These are phyloP conservation scores for Acropora yongei DNA, from an alignment of 64 coral and sea anemone genomes.

Conservation along the genomic window DNA sequence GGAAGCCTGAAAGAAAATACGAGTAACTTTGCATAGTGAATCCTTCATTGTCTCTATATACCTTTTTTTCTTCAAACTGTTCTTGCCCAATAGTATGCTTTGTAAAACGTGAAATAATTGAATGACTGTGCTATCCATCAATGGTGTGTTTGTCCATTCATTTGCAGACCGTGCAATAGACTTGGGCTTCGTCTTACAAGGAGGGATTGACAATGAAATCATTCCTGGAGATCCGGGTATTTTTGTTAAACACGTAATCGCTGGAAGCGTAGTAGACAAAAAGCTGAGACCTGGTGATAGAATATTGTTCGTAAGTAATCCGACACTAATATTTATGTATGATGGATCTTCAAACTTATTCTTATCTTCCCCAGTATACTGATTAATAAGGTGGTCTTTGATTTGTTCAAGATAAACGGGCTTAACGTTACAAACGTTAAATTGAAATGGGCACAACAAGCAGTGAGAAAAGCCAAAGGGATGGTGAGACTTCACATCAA, in stretches of 20 bases:
- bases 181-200: constrained; percentile 69
- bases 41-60: too few relatives aligned
- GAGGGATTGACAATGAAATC: constrained; percentile 28
- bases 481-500: constrained; percentile 54
- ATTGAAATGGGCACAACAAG: constrained; percentile 5
- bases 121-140: too few relatives aligned
- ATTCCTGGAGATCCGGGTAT: constrained; percentile 67
- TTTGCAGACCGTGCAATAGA: constrained; percentile 49
- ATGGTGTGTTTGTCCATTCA: neutral
- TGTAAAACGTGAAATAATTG: too few relatives aligned
- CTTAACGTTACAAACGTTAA: neutral
- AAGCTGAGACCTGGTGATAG: constrained; percentile 63
- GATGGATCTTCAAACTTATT: neutral
- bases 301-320: constrained; percentile 52
- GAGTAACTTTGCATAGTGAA: too few relatives aligned
- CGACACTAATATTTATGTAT: neutral
- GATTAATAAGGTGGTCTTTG: neutral
- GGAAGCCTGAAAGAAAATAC: too few relatives aligned
- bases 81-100: too few relatives aligned
- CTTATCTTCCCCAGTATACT: neutral
- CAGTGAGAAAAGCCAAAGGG: constrained; percentile 2
- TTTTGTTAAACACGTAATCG: constrained; percentile 51
- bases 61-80: too few relatives aligned
- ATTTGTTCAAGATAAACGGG: constrained; percentile 49
- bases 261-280: constrained; percentile 16